Base-by-base conservation (phyloP, 2,113 vertebrate genomes). In the Ageneiosus marmoratus region DNA sequence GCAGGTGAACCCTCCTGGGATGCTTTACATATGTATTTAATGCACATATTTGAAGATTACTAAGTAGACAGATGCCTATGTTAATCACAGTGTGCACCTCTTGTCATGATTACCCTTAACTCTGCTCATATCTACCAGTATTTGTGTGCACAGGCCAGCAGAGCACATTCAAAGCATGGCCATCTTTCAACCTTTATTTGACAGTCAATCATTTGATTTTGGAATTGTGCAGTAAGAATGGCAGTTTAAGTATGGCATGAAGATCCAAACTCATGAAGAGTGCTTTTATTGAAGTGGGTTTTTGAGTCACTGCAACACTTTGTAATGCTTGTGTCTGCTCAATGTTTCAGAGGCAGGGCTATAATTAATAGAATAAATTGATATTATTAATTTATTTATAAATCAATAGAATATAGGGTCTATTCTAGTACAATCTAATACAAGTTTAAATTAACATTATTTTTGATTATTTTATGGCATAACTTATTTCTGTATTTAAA, bases 201-300 rank as follows among this genome's bases (percentile, higher is more conserved):
- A n/a, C n/a, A 34, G 32, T 67, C 22, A 37, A 37, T 37, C 34
- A 1, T 1, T 44, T 37, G 1, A 67, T 1, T 22, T 67, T 41
- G 63, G 63, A 22, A 22, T 67, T 67, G 32, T 63, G 13, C 13
- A 32, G 24, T 10, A 13, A n/a, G n/a, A n/a, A n/a, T n/a, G n/a
- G n/a, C n/a, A n/a, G n/a, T n/a, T n/a, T n/a, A n/a, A n/a, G n/a
- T n/a, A n/a, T n/a, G n/a, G n/a, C 16, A 50, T 44, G 27, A 34
- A 63, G 15, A 22, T 44, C 20, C 22, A 70, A 24, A 44, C 37
- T 37, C 13, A 70, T 69, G 9, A 69, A 34, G 63, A 24, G 34
- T 20, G 32, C 89, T 88, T 84, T 87, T 92, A 91, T 91, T 90
- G 91, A 88, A 88, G 77, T 83, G 88, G 88, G 86, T 90, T 92